Evolutionary conservation across 2,113 vertebrate species (phyloP).

Genomic region (Petrocephalus zakoni): DNA sequence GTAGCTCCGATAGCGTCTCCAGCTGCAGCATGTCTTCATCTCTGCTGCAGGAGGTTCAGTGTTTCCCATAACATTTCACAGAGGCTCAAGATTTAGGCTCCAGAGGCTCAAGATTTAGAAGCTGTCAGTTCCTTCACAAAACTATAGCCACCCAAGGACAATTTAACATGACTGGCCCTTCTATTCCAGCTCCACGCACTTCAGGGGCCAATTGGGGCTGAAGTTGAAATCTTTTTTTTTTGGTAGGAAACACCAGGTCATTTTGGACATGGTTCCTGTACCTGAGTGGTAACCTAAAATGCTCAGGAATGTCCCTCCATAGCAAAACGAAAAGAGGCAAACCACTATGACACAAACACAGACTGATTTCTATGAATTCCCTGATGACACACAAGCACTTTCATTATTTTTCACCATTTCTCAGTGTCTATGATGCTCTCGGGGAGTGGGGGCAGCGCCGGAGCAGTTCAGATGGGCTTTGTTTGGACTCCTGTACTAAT

Average conservation of each 20-base stretch:
- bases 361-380: constrained; percentile 52
- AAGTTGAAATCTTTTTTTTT: background rate
- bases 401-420: constrained; percentile 42
- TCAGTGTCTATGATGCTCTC: constrained; percentile 39
- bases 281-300: background rate
- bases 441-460: background rate
- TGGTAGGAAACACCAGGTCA: background rate
- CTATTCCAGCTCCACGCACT: background rate
- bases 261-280: background rate
- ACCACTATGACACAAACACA: constrained; percentile 12
- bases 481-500: background rate
- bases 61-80: background rate
- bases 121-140: background rate
- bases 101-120: background rate
- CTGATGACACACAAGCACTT: constrained; percentile 32
- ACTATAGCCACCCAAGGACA: background rate
- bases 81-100: background rate
- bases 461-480: background rate
- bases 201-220: background rate
- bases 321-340: constrained; percentile 24
- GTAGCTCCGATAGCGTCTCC: background rate
- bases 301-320: constrained; percentile 13
- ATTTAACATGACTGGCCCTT: background rate
- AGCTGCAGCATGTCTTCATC: background rate
- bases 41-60: background rate